phyloP scores from a whole-genome alignment of 2,888 invertebrate species.

The Chalcis sispes region DNA sequence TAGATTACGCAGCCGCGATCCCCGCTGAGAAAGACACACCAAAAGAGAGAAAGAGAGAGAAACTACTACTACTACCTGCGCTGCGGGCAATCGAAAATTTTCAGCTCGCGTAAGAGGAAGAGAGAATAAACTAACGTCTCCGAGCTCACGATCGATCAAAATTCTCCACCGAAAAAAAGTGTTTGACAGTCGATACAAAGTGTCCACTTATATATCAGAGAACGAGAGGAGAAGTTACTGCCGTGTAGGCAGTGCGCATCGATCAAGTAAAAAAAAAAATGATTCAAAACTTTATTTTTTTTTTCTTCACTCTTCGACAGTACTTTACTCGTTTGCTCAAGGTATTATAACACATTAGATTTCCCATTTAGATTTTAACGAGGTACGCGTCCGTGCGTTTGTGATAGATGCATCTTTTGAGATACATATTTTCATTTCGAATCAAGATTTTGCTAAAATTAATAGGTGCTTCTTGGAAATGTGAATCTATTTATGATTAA shows the following conservation, averaged over 20 bases:
- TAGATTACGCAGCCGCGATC: conserved; percentile 5
- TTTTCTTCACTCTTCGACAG: not conserved
- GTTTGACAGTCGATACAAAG: conserved; percentile 57
- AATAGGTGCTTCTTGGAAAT: conserved; percentile 16
- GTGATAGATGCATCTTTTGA: conserved; percentile 6
- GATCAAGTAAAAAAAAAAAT: conserved; percentile 38
- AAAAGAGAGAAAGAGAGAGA: not conserved
- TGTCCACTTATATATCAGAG: conserved; percentile 58
- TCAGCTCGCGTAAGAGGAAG: not conserved
- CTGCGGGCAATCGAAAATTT: conserved; percentile 46
- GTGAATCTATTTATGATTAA: not conserved
- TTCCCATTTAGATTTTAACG: conserved; percentile 51
- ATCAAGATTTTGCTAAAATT: conserved; percentile 30
- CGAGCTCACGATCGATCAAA: conserved; percentile 4
- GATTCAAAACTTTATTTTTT: conserved; percentile 3
- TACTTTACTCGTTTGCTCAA: not conserved
- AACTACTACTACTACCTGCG: conserved; percentile 54
- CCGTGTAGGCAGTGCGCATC: conserved; percentile 44
- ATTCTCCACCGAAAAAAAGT: conserved; percentile 43
- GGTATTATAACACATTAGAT: conserved; percentile 36
- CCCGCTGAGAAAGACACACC: conserved; percentile 26
- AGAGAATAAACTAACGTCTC: not conserved
- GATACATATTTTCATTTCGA: too few relatives aligned
- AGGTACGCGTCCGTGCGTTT: conserved; percentile 8
- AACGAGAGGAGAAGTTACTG: too few relatives aligned